phyloP scores from a whole-genome alignment of 2,113 vertebrate genomes.

The Perccottus glenii region DNA sequence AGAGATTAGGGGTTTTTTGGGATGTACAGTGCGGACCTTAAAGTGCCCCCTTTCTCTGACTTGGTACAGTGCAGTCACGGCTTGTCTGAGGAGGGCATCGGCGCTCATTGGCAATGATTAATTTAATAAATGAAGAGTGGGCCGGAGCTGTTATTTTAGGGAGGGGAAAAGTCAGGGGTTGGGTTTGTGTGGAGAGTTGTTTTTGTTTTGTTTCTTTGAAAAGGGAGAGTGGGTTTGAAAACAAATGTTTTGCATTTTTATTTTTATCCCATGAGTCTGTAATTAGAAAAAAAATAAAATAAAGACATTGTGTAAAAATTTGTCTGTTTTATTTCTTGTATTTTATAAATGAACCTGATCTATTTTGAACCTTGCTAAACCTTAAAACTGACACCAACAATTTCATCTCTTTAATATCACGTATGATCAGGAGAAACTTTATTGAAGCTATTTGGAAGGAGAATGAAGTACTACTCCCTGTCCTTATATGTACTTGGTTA shows the following conservation, averaged over 20 bases:
- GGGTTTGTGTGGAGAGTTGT: constrained; percentile 68
- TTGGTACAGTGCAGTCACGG: constrained; percentile 72
- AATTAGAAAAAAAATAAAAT: constrained; percentile 79
- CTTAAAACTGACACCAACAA: too few relatives aligned
- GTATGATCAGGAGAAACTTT: too few relatives aligned
- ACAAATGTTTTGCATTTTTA: constrained; percentile 77
- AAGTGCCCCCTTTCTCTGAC: constrained; percentile 63
- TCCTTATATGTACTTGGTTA: too few relatives aligned
- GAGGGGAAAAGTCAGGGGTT: constrained; percentile 47
- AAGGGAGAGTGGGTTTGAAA: constrained; percentile 67
- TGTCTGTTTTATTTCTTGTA: constrained; percentile 29
- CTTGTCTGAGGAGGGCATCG: constrained; percentile 66
- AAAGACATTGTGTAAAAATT: constrained; percentile 85
- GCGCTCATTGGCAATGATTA: constrained; percentile 62
- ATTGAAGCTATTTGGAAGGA: too few relatives aligned
- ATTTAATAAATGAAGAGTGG: constrained; percentile 65
- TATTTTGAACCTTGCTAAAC: too few relatives aligned
- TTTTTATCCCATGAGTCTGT: constrained; percentile 86
- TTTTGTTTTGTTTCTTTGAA: constrained; percentile 50
- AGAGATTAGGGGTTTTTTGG: constrained; percentile 62
- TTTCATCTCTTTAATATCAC: too few relatives aligned
- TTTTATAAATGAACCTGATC: too few relatives aligned
- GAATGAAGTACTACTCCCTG: too few relatives aligned
- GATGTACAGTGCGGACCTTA: constrained; percentile 51
- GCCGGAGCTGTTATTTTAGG: constrained; percentile 68